Evolutionary conservation across 2,797 vertebrate genomes (phyloP).

Genomic region (Rhynchonycteris naso): DNA sequence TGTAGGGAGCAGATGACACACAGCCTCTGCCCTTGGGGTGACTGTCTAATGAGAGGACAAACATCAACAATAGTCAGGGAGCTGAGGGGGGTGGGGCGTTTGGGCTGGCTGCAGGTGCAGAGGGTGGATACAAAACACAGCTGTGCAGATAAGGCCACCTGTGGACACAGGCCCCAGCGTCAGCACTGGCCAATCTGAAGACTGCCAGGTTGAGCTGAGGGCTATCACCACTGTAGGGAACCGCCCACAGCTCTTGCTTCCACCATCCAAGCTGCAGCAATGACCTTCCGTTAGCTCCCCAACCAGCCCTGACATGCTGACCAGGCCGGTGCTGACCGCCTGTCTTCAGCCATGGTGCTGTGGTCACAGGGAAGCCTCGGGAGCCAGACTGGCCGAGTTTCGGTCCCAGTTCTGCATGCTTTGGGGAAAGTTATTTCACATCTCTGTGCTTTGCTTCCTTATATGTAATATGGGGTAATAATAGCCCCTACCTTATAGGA

Average conservation of each 20-base stretch:
- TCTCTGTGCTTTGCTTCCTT: background rate
- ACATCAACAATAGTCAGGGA: background rate
- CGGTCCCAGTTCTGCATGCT: background rate
- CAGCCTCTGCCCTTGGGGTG: fast-evolving
- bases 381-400: background rate
- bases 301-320: fast-evolving
- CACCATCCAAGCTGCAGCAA: fast-evolving
- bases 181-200: background rate
- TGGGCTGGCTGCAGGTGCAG: background rate
- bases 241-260: background rate
- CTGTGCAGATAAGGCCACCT: background rate
- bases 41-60: background rate
- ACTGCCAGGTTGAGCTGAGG: background rate
- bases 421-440: background rate
- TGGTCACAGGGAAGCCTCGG: background rate
- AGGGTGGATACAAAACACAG: background rate
- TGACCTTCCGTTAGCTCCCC: background rate
- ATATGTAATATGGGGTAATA: background rate
- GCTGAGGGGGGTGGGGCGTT: fast-evolving
- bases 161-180: background rate
- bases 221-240: background rate
- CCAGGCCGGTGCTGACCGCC: background rate
- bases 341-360: background rate
- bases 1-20: background rate
- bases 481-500: no score